Conservation (phyloP, 2,888 invertebrate species). For the Microctonus hyperodae region DNA sequence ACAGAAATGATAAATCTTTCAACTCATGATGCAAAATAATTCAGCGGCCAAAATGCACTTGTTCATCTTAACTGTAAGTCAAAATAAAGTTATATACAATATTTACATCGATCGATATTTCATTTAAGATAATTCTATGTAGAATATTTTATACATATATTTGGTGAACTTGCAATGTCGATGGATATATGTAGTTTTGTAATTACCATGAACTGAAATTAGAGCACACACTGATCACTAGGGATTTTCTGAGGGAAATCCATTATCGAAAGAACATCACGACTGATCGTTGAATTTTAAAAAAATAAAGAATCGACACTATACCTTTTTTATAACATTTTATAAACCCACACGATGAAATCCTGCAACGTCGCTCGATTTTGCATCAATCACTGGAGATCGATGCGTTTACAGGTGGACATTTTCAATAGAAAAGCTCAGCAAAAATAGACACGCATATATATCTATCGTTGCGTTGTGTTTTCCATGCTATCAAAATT, state of each 20-base stretch:
- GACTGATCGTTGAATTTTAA: background rate
- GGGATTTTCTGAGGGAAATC: slow-evolving; percentile 1
- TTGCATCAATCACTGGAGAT: slow-evolving; percentile 8
- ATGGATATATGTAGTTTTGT: background rate
- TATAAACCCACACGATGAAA: background rate
- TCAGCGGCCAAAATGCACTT: slow-evolving; percentile 34
- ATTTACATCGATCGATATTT: background rate
- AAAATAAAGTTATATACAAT: background rate
- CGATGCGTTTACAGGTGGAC: background rate
- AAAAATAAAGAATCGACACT: background rate
- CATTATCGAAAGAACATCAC: background rate
- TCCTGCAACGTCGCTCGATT: background rate
- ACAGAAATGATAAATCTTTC: slow-evolving; percentile 37
- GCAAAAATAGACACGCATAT: background rate
- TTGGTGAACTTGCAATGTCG: too few relatives aligned
- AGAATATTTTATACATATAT: too few relatives aligned
- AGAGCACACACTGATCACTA: background rate
- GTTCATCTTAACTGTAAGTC: slow-evolving; percentile 36
- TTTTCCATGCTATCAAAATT: background rate
- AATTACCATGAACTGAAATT: background rate
- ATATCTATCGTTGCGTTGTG: background rate
- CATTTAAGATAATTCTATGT: too few relatives aligned
- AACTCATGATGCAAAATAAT: slow-evolving; percentile 27
- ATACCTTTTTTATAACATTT: background rate
- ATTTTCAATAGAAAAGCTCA: slow-evolving; percentile 3